Conservation (phyloP, 1,140 invertebrate species). For the Diachasmimorpha longicaudata region DNA sequence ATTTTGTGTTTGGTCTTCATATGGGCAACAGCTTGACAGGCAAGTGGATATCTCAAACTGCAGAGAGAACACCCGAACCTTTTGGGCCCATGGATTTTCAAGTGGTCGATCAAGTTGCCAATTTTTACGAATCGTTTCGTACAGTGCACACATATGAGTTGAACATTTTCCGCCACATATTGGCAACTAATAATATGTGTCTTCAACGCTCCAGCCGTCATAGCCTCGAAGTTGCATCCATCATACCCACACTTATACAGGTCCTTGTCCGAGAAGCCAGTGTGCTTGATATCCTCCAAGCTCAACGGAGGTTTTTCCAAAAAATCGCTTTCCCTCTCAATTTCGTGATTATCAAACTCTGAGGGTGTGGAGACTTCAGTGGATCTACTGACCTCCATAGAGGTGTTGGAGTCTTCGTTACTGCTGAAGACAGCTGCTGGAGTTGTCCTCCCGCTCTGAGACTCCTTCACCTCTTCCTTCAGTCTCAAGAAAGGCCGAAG, state of each 20-base stretch:
- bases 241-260: conserved; percentile 64
- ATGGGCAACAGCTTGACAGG: conserved; percentile 60
- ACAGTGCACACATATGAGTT: conserved; percentile 64
- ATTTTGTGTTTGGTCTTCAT: conserved; percentile 66
- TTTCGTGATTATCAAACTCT: background rate
- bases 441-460: background rate
- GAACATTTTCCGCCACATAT: conserved; percentile 29
- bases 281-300: conserved; percentile 53
- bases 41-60: conserved; percentile 54
- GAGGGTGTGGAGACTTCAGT: background rate
- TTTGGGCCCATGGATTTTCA: conserved; percentile 62
- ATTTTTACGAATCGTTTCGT: conserved; percentile 53
- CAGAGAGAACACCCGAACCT: conserved; percentile 65
- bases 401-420: conserved; percentile 16
- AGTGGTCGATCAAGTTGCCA: conserved; percentile 57
- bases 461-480: conserved; percentile 9
- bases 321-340: background rate
- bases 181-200: conserved; percentile 61
- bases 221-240: conserved; percentile 46
- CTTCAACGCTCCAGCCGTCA: conserved; percentile 49
- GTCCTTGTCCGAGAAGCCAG: conserved; percentile 51
- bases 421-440: conserved; percentile 14
- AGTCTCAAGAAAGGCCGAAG: background rate
- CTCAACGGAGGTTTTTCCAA: conserved; percentile 30
- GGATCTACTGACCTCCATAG: background rate